Conservation (phyloP, 1,140 invertebrate species). For the Ylistrum balloti region DNA sequence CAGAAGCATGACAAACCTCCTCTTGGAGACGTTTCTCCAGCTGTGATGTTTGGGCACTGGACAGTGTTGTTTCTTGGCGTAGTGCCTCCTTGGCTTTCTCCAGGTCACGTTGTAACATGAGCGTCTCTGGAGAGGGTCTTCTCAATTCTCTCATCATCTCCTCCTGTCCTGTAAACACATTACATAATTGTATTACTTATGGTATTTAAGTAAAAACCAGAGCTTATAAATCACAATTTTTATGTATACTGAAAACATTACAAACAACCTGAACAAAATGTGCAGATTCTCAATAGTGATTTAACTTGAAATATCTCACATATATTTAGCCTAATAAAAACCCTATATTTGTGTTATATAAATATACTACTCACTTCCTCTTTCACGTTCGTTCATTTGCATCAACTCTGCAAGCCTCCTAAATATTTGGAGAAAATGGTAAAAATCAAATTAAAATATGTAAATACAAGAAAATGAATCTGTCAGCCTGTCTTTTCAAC, state of each 20-base stretch:
- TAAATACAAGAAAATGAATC: too few species aligned
- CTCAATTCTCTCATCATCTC: slow-evolving; percentile 75
- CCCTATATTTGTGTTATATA: too few species aligned
- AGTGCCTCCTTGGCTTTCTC: slow-evolving; percentile 70
- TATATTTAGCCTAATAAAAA: too few species aligned
- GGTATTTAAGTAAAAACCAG: too few species aligned
- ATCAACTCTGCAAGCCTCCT: slow-evolving; percentile 75
- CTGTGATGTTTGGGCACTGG: slow-evolving; percentile 71
- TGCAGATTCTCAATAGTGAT: too few species aligned
- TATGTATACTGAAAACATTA: too few species aligned
- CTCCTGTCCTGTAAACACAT: slow-evolving; percentile 72
- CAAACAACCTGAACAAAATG: too few species aligned
- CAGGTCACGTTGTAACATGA: slow-evolving; percentile 74
- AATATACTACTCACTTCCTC: slow-evolving; percentile 72
- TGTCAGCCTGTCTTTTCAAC: too few species aligned
- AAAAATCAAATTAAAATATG: too few species aligned
- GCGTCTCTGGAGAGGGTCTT: slow-evolving; percentile 71
- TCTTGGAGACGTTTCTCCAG: slow-evolving; percentile 73
- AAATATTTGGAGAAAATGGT: neutral
- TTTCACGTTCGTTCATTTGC: slow-evolving; percentile 77
- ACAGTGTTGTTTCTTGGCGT: slow-evolving; percentile 70
- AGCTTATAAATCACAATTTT: too few species aligned
- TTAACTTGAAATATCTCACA: too few species aligned
- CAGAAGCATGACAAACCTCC: slow-evolving; percentile 66
- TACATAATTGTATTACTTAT: too few species aligned